Evolutionary conservation across 1,140 invertebrate species (phyloP).

Genomic region (Monochamus saltuarius): DNA sequence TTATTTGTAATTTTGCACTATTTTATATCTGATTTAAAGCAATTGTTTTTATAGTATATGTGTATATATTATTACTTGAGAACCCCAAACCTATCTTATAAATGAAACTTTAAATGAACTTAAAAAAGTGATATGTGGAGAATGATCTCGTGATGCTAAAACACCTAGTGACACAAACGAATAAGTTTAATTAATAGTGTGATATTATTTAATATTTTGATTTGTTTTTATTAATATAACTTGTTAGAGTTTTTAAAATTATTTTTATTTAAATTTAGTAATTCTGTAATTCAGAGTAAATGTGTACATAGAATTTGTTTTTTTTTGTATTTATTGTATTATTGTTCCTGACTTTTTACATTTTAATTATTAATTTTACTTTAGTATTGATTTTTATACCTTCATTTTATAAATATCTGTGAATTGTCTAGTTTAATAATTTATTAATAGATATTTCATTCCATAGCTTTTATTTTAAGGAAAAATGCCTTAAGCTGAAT

Average conservation of each 20-base stretch:
- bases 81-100: slow-evolving; percentile 6
- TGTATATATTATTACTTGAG: slow-evolving; percentile 1
- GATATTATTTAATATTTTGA: slow-evolving; percentile 51
- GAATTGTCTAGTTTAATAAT: slow-evolving; percentile 29
- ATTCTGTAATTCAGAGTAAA: slow-evolving; percentile 36
- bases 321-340: slow-evolving; percentile 49
- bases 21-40: not conserved
- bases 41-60: not conserved
- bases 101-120: slow-evolving; percentile 2
- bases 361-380: slow-evolving; percentile 32
- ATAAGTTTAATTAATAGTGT: slow-evolving; percentile 46
- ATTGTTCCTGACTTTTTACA: slow-evolving; percentile 47
- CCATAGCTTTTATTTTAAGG: slow-evolving; percentile 15
- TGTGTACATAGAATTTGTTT: slow-evolving; percentile 45
- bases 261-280: slow-evolving; percentile 46
- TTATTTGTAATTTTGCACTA: slow-evolving; percentile 1
- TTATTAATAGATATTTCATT: slow-evolving; percentile 13
- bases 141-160: slow-evolving; percentile 47
- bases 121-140: slow-evolving; percentile 31
- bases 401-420: slow-evolving; percentile 24
- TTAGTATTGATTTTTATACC: slow-evolving; percentile 11
- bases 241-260: slow-evolving; percentile 48
- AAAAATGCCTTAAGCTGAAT: slow-evolving; percentile 11
- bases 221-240: slow-evolving; percentile 45
- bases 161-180: slow-evolving; percentile 43